Evolutionary conservation across 23 tunicate species (phyloP).

Genomic region (Trididemnum clinides): DNA sequence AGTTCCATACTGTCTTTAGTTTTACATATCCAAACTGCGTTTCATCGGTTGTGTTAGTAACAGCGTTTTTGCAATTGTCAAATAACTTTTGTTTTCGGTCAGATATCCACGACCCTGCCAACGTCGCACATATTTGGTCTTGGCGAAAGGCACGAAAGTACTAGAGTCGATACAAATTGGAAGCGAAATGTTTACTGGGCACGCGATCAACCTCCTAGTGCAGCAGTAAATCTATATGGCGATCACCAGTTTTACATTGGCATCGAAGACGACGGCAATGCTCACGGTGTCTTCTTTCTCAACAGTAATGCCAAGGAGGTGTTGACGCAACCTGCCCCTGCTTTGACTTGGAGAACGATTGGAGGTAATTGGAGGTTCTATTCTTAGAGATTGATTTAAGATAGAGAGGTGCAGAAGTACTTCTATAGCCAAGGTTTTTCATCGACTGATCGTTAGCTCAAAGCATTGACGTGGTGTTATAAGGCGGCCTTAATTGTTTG

Average conservation of each 20-base stretch:
- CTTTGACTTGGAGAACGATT: slow-evolving; percentile 91
- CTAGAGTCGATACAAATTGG: slow-evolving; percentile 56
- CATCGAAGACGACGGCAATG: slow-evolving; percentile 77
- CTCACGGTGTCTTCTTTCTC: slow-evolving; percentile 82
- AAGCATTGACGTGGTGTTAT: too few relatives aligned
- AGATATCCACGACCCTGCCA: slow-evolving; percentile 71
- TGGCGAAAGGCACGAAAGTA: slow-evolving; percentile 76
- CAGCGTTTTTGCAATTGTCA: too few relatives aligned
- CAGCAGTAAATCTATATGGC: slow-evolving; percentile 66
- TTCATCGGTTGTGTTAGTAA: too few relatives aligned
- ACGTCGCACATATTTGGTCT: slow-evolving; percentile 74
- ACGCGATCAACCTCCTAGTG: slow-evolving; percentile 59
- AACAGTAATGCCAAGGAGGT: slow-evolving; percentile 94
- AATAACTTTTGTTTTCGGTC: too few relatives aligned
- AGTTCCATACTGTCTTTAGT: too few relatives aligned
- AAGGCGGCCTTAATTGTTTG: too few relatives aligned
- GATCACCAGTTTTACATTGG: slow-evolving; percentile 77
- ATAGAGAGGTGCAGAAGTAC: too few relatives aligned
- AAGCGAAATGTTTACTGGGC: slow-evolving; percentile 84
- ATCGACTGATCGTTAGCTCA: too few relatives aligned
- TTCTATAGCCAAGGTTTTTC: too few relatives aligned
- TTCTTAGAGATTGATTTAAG: too few relatives aligned
- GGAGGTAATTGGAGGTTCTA: too few relatives aligned
- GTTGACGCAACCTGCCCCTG: slow-evolving; percentile 79
- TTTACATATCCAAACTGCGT: too few relatives aligned